Conservation (phyloP, 2,113 vertebrate genomes). For the Struthio camelus region DNA sequence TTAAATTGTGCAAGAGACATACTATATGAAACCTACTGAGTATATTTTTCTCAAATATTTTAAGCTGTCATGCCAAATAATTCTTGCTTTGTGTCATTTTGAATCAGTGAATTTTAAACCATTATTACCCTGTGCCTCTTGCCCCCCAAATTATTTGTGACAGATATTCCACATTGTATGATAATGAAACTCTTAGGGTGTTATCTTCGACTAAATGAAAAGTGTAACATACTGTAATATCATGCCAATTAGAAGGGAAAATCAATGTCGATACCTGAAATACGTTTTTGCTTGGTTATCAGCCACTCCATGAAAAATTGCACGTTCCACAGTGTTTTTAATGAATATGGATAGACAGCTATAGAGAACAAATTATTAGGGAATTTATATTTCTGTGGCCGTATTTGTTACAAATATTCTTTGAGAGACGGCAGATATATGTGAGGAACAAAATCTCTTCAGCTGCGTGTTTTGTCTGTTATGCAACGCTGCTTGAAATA, state of each 20-base stretch:
- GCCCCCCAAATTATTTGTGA: conserved; percentile 32
- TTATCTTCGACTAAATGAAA: conserved; percentile 43
- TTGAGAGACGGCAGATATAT: conserved; percentile 54
- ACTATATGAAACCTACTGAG: accelerated
- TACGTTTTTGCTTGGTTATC: conserved; percentile 54
- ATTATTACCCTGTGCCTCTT: background rate
- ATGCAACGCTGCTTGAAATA: background rate
- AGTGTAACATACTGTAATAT: conserved; percentile 13
- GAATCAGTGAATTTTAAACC: conserved; percentile 25
- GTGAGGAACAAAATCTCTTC: conserved; percentile 55
- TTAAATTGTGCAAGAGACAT: background rate
- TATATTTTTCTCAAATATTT: background rate
- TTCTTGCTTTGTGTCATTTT: background rate
- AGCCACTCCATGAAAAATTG: conserved; percentile 60
- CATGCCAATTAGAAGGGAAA: conserved; percentile 51
- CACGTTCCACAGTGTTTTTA: conserved; percentile 40
- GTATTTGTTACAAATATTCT: conserved; percentile 40
- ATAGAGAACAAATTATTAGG: conserved; percentile 58
- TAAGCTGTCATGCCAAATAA: background rate
- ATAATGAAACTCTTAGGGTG: conserved; percentile 45
- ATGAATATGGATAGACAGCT: conserved; percentile 45
- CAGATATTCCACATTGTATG: background rate
- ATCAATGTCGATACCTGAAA: conserved; percentile 43
- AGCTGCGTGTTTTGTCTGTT: conserved; percentile 61
- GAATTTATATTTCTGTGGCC: conserved; percentile 38